Conservation (phyloP, 2,888 invertebrate genomes). For the Sphaeridia pumilis region DNA sequence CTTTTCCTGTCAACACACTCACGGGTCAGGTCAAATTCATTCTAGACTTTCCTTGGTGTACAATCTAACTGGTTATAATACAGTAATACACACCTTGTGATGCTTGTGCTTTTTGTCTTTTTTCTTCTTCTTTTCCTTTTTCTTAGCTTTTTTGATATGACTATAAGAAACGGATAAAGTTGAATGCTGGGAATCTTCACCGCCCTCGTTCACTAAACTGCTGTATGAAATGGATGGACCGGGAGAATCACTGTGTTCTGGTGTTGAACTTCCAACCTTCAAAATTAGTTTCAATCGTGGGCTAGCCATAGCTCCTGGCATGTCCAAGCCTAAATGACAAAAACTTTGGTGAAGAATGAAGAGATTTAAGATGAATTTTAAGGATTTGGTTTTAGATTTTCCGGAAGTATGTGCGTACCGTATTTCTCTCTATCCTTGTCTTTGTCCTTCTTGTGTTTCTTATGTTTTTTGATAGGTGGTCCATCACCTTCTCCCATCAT, state of each 20-base stretch:
- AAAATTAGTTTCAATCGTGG: constrained; percentile 54
- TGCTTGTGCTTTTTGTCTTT: constrained; percentile 60
- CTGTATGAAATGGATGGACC: constrained; percentile 35
- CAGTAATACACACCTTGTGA: constrained; percentile 39
- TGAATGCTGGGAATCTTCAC: constrained; percentile 40
- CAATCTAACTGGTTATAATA: too few relatives aligned
- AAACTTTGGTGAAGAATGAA: not conserved
- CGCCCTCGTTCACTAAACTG: constrained; percentile 35
- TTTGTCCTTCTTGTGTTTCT: constrained; percentile 56
- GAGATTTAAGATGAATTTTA: not conserved
- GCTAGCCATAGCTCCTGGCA: too few relatives aligned
- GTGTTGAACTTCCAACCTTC: constrained; percentile 60
- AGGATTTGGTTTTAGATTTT: constrained; percentile 42
- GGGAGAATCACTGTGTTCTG: constrained; percentile 50
- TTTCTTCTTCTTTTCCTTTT: constrained; percentile 65
- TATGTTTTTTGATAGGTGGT: constrained; percentile 36
- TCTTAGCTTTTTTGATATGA: constrained; percentile 59
- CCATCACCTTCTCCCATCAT: constrained; percentile 2
- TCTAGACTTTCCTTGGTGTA: too few relatives aligned
- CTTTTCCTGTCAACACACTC: constrained; percentile 30
- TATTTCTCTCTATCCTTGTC: constrained; percentile 52
- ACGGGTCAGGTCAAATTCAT: too few relatives aligned
- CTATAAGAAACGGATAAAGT: constrained; percentile 35
- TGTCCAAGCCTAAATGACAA: not conserved
- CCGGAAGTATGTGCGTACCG: too few relatives aligned